Evolutionary conservation across 1,140 invertebrate genomes (phyloP), one percentile per base, ranked within the genome.

Genomic region (Euglossa dilemma): DNA sequence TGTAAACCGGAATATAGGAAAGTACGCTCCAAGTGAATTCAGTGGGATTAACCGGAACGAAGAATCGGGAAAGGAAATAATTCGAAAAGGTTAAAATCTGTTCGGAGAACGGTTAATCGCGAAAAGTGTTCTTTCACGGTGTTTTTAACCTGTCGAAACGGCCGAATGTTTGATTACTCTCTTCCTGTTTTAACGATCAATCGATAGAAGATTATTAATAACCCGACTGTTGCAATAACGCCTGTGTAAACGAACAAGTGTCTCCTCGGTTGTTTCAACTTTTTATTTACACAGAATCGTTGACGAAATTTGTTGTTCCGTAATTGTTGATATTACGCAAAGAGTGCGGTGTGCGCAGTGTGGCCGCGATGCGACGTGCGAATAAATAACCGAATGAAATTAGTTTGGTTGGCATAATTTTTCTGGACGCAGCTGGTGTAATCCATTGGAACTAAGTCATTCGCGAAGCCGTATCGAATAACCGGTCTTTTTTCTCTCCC

Each of bases 311-410:
- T 16, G 9, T 36, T 9, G 16, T 18, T 11, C 66, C 2, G 12
- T 47, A 36, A 59, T 71, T 14, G 25, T 57, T 47, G 43, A 23
- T 59, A 54, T 80, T 64, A 45, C 59, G 47, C 54, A 74, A 80
- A 74, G 16, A 6, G 16, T 25, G 59, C 64, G 28, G 45, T 23
- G n/a, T 6, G 23, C 36, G 16, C 12, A 67, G n/a, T 45, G 45
- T 71, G 64, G 18, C 25, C 28, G 28, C 28, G 56, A 50, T n/a
- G 78, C 78, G 47, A 63, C 57, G 12, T 28, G 45, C 64, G 64
- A 70, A 80, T 80, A 80, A 80, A 74, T 74, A 80, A 80, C 36
- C 57, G 70, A 80, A 80, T 80, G 25, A 73, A 80, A 73, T 73
- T 73, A 80, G 28, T 70, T 50, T 28, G 4, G 1, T 6, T 54